Conservation (phyloP, 2,113 vertebrate species). For the Dipodomys stephensi region DNA sequence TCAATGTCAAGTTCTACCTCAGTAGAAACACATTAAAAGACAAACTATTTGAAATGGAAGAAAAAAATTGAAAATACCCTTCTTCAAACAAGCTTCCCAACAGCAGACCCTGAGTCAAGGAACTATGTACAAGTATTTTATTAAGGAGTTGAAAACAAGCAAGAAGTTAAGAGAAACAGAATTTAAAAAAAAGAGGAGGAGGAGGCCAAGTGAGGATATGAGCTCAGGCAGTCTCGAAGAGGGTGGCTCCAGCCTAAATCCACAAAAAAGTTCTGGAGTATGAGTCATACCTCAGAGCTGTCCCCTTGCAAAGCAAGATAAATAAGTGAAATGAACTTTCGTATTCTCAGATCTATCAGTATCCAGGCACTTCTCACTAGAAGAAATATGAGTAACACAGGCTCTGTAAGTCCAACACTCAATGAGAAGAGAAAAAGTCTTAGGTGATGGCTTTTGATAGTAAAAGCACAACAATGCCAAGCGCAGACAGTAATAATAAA, state of each 20-base stretch:
- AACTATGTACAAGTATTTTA: background rate
- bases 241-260: background rate
- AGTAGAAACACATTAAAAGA: background rate
- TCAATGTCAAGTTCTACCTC: background rate
- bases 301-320: background rate
- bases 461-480: background rate
- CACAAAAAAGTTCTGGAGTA: background rate
- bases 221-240: background rate
- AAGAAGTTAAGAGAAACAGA: background rate
- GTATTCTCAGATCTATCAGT: background rate
- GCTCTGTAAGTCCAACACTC: too few species aligned
- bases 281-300: background rate
- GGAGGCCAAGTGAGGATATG: background rate
- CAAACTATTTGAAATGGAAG: background rate
- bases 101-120: background rate
- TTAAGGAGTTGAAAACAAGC: background rate
- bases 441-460: background rate
- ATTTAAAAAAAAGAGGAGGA: background rate
- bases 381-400: background rate
- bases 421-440: background rate
- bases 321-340: background rate
- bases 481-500: background rate
- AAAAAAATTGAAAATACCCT: background rate
- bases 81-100: background rate
- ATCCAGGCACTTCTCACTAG: background rate